Evolutionary conservation across 2,113 vertebrate genomes (phyloP), one percentile per base, ranked within the genome.

Genomic region (Anguilla japonica): DNA sequence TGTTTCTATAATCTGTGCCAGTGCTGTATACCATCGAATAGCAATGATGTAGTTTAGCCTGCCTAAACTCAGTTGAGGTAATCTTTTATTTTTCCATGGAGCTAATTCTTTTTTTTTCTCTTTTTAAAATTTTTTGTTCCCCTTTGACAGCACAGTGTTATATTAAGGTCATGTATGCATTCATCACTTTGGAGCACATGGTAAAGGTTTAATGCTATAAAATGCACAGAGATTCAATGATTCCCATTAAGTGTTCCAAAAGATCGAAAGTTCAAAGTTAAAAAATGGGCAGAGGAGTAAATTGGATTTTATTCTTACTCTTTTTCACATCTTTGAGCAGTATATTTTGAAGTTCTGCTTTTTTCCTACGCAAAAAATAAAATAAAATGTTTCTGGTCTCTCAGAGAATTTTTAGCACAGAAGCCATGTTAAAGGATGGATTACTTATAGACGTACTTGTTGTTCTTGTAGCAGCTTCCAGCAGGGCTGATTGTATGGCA

Each of bases 51-150:
- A 26, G 20, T 26, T 67, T 18, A 26, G 20, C 3, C 22, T 67
- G 60, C 60, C 18, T 67, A 5, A 20, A 67, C 60, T 20, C 71
- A 34, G 5, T 29, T 2, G 71, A 75, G 71, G 0, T 11, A 13
- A 75, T 75, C 71, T 75, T 34, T 34, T 75, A 34, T n/a, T 75
- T 53, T 75, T n/a, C 0, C 71, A 75, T 75, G 0, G 34, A 3
- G 6, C 26, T 34, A 29, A 34, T 80, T 85, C 50, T 79, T 85
- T 7, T 63, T 85, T 79, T 75, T 85, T 67, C 41, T 85, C n/a
- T 14, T 3, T 43, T 56, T 22, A 20, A 46, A 46, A 46, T 46
- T 1, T 46, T 46, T 46, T 5, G 8, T 18, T 63, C 57, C 20
- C 15, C 20, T 41, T 26, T 67, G 56, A 20, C 71, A 40, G 34